Evolutionary conservation across 2,113 vertebrate species (phyloP).

Genomic region (Elgaria multicarinata): DNA sequence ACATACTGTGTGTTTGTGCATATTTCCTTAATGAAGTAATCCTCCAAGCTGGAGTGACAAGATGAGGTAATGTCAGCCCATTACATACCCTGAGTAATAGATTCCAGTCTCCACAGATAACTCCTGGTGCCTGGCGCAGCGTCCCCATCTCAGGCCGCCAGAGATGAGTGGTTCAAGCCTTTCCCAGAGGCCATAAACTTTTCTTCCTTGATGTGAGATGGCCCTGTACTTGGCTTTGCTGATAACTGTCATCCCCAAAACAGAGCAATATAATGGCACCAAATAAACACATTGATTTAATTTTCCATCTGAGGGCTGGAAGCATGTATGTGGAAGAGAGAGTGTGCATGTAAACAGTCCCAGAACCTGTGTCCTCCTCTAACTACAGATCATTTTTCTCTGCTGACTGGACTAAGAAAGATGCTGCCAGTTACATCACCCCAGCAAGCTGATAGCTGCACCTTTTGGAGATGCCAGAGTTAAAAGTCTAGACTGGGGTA

Average conservation of each 20-base stretch:
- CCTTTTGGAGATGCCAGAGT: neutral
- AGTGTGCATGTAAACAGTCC: too few species aligned
- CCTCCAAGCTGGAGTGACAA: conserved; percentile 7
- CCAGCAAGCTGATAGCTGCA: neutral
- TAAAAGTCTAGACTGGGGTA: neutral
- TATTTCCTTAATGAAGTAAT: conserved; percentile 45
- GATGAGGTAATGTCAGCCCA: conserved; percentile 31
- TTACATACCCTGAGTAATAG: conserved; percentile 24
- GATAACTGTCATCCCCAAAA: neutral
- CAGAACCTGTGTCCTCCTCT: too few species aligned
- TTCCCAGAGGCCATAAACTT: neutral
- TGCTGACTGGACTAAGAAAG: neutral
- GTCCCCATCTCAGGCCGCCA: neutral
- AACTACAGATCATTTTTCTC: neutral
- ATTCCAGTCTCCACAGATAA: conserved; percentile 20
- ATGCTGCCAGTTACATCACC: neutral
- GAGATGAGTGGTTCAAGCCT: conserved; percentile 10
- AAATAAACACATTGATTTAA: neutral
- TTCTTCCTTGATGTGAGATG: neutral
- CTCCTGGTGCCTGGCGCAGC: neutral
- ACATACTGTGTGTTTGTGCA: neutral
- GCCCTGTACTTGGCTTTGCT: neutral
- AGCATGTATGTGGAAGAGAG: too few species aligned
- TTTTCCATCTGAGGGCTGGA: neutral
- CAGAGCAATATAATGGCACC: neutral